Base-by-base conservation (phyloP, 2,888 invertebrate genomes). In the Tenthredo amoena region DNA sequence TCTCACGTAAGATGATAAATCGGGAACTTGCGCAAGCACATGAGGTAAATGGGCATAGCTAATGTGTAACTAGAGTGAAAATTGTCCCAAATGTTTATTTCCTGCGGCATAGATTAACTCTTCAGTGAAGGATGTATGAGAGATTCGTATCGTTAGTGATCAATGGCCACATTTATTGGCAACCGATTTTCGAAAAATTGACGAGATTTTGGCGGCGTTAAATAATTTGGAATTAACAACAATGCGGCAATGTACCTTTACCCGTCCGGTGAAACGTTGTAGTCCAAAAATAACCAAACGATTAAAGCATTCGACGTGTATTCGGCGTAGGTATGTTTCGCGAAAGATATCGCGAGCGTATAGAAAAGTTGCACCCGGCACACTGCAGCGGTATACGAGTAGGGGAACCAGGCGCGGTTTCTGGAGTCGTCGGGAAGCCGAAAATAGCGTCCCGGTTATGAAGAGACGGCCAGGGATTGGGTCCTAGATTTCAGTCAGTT, bases 401-500 rank as follows among this genome's bases (percentile, higher is more conserved):
- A 87, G 87, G 88, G 86, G 86, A 87, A 86, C 86, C 87, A 90
- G 87, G 88, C 88, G 88, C 89, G 90, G 90, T 89, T 92, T 92
- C 92, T 92, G 92, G 92, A 92, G 92, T 93, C 92, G 93, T 92
- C 90, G 92, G 92, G 92, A 91, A 90, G 92, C 92, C 92, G 91
- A 93, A 93, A 93, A 93, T 93, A 93, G 93, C 93, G 91, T 91
- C 91, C 91, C 92, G 91, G 92, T 83, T 93, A 92, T 92, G 93
- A 89, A 87, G 93, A 92, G 93, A 93, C 91, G 93, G 92, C 93
- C 93, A 91, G 92, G 91, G 90, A 88, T 87, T 90, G 91, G 92
- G 91, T 93, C 91, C 92, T 93, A 92, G 93, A 92, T 93, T 93
- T 93, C 93, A 93, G 93, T 93, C 92, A 93, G 93, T 93, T 93